phyloP scores from a whole-genome alignment of 2,888 invertebrate species.

The Adelognathus sp. region DNA sequence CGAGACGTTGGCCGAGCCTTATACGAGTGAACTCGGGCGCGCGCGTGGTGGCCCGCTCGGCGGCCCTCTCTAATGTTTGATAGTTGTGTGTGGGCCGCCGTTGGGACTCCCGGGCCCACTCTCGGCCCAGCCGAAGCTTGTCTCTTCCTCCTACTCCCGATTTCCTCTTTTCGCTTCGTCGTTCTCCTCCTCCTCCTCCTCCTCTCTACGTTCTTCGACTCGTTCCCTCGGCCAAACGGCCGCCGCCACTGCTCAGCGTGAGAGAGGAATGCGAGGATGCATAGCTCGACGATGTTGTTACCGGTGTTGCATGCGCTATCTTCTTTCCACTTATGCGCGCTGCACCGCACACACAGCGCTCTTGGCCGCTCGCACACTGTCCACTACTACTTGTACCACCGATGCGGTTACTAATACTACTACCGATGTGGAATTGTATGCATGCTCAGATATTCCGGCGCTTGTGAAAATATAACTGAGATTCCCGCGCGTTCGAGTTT shows the following conservation, averaged over 20 bases:
- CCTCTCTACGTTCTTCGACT: conserved; percentile 25
- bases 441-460: conserved; percentile 2
- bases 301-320: conserved; percentile 59
- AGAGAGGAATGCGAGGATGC: conserved; percentile 80
- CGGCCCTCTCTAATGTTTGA: conserved; percentile 69
- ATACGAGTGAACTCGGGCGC: conserved; percentile 63
- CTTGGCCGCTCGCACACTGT: conserved; percentile 22
- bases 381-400: background rate
- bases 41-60: conserved; percentile 70
- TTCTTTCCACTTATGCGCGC: conserved; percentile 39
- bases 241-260: conserved; percentile 78
- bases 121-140: background rate
- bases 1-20: conserved; percentile 64
- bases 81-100: conserved; percentile 70
- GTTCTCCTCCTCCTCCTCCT: conserved; percentile 11
- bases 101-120: conserved; percentile 17
- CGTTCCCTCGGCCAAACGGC: conserved; percentile 60
- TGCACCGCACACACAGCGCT: conserved; percentile 23
- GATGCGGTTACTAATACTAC: background rate
- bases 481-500: conserved; percentile 7
- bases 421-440: too few relatives aligned
- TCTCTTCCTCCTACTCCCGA: conserved; percentile 11
- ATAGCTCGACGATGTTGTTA: conserved; percentile 74
- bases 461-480: conserved; percentile 4
- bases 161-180: conserved; percentile 13